Conservation (phyloP, 2,113 vertebrate genomes). For the Hemicordylus capensis region DNA sequence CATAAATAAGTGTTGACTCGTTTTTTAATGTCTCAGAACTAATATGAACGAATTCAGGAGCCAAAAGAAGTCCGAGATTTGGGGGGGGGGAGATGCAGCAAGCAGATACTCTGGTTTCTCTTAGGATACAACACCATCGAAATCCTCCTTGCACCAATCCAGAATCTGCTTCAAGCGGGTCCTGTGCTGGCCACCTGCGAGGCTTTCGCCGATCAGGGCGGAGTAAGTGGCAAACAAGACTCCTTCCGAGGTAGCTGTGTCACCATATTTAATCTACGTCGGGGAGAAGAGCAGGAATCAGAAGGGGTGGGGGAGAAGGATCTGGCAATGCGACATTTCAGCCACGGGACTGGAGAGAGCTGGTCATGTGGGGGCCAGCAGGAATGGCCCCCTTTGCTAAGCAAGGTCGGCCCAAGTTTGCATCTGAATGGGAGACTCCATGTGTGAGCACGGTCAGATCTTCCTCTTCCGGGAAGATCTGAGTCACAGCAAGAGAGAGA, state of each 20-base stretch:
- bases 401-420: too few species aligned
- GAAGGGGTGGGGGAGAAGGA: background rate
- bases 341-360: too few species aligned
- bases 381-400: too few species aligned
- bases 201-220: conserved; percentile 96
- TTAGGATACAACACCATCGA: conserved; percentile 98
- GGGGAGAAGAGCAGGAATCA: background rate
- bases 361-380: too few species aligned
- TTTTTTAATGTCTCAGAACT: background rate
- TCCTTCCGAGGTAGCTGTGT: conserved; percentile 98
- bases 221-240: conserved; percentile 98
- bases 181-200: conserved; percentile 93
- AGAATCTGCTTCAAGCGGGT: conserved; percentile 94
- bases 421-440: too few species aligned
- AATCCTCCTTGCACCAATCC: conserved; percentile 94
- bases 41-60: background rate
- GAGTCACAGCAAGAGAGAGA: too few species aligned
- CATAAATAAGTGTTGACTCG: background rate
- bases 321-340: background rate
- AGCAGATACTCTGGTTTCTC: background rate
- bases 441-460: too few species aligned
- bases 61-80: background rate
- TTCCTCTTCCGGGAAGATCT: too few species aligned
- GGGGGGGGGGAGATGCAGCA: too few species aligned
- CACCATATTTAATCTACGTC: conserved; percentile 94